These are phyloP conservation scores for Tyria jacobaeae DNA, from an alignment of 2,888 invertebrate genomes.

Conservation along the genomic window DNA sequence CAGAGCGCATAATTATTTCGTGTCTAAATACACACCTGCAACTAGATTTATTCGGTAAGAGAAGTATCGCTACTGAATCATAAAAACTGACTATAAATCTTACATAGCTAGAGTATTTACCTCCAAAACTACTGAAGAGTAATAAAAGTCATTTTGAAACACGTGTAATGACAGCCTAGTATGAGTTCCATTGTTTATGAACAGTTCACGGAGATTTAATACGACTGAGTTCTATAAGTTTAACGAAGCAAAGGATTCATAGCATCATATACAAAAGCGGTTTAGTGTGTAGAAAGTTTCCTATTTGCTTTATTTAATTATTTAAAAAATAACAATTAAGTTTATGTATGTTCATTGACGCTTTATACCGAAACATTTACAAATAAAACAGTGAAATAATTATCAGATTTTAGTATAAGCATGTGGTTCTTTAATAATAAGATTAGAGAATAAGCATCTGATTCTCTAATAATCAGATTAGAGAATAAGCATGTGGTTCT, in stretches of 20 bases:
- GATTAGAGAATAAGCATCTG: too few relatives aligned
- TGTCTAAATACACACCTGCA: too few relatives aligned
- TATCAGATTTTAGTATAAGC: too few relatives aligned
- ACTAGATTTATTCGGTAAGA: background rate
- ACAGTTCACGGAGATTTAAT: conserved; percentile 13
- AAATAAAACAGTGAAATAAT: too few relatives aligned
- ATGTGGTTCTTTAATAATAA: too few relatives aligned
- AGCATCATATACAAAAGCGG: background rate
- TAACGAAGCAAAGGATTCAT: conserved; percentile 27
- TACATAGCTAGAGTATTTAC: background rate
- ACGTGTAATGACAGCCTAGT: conserved; percentile 2
- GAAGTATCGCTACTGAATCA: background rate
- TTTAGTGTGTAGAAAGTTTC: background rate
- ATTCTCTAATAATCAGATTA: too few relatives aligned
- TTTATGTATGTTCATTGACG: too few relatives aligned
- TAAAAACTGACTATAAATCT: background rate
- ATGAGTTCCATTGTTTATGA: background rate
- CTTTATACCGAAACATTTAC: too few relatives aligned
- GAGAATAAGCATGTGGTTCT: too few relatives aligned
- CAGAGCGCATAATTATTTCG: too few relatives aligned
- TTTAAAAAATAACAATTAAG: too few relatives aligned
- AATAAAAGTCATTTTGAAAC: conserved; percentile 3
- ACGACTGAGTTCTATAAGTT: conserved; percentile 16
- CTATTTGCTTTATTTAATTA: background rate
- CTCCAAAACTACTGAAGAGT: conserved; percentile 1